These are phyloP conservation scores for Eufriesea mexicana DNA, from an alignment of 1,140 invertebrate species.

Conservation along the genomic window DNA sequence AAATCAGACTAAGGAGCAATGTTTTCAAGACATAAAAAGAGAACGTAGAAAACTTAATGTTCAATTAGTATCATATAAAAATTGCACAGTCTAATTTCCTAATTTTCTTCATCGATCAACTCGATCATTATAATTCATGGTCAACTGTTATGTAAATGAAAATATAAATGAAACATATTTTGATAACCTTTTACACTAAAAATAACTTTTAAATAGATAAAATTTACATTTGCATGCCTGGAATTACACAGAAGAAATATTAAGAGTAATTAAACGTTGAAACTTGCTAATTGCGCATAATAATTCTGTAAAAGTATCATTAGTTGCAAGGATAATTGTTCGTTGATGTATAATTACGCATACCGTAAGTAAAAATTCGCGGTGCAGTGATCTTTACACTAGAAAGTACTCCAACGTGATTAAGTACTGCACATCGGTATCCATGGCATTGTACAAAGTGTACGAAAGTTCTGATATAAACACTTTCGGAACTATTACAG, in stretches of 20 bases:
- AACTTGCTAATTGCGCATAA: neutral
- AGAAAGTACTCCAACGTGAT: constrained; percentile 94
- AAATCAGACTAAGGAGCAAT: neutral
- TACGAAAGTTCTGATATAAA: constrained; percentile 96
- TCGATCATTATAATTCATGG: no score
- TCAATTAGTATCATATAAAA: neutral
- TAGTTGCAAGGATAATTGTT: neutral
- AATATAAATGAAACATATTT: neutral
- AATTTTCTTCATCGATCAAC: neutral
- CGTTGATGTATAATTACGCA: constrained; percentile 55
- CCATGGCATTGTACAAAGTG: constrained; percentile 94
- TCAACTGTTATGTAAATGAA: neutral
- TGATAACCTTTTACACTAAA: neutral
- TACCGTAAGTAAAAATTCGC: constrained; percentile 95
- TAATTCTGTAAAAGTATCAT: neutral
- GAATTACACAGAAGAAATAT: neutral
- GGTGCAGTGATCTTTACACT: constrained; percentile 93
- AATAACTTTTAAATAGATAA: neutral
- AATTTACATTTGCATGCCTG: neutral
- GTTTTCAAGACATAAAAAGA: neutral
- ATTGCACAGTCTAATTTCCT: neutral
- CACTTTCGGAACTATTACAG: constrained; percentile 95
- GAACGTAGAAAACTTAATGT: neutral
- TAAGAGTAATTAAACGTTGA: neutral
- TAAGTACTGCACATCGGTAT: constrained; percentile 95